Evolutionary conservation across 2,113 vertebrate genomes (phyloP), one percentile per base, ranked within the genome.

Genomic region (Uropsilus gracilis): DNA sequence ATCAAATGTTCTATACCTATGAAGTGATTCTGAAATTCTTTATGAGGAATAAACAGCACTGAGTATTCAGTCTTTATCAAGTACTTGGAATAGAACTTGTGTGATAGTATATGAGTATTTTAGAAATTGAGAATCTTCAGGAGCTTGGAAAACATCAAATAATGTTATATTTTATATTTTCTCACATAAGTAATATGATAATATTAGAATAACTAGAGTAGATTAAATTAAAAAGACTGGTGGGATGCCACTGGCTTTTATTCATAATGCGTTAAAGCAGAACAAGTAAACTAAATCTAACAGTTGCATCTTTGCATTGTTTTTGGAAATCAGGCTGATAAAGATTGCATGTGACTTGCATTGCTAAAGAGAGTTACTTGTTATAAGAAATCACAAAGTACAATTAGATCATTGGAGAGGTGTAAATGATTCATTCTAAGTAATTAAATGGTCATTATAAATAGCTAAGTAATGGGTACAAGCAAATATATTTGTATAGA

Each of bases 1-100:
- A 64, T 82, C 16, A 18, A 46, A 88, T 82, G 44, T 82, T 39
- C 37, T 0, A 6, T 30, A 61, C 11, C 28, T n/a, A 66, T 53
- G 26, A 73, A 86, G 53, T 63, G 86, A 89, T 55, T 86, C 84
- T 94, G 90, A 97, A 96, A 89, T 92, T 77, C 44, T 78, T 89
- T 91, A 94, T 64, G 32, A 94, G 95, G 53, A 90, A 39, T 83
- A 96, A 93, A 82, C 57, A 91, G 86, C 44, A 89, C 92, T 82
- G 80, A 97, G 90, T 93, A 95, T 95, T 95, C 0, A 0, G 77
- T 71, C 50, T 89, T 78, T 78, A 93, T 96, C 81, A 95, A 83
- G 76, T 93, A 96, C 95, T 96, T 85, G 95, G 26, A 12, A 86
- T 44, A 20, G 82, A 73, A 68, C 61, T 96, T 16, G 2, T 24